These are phyloP conservation scores for Polypedilum pembai DNA, from an alignment of 1,140 invertebrate species.

Conservation along the genomic window DNA sequence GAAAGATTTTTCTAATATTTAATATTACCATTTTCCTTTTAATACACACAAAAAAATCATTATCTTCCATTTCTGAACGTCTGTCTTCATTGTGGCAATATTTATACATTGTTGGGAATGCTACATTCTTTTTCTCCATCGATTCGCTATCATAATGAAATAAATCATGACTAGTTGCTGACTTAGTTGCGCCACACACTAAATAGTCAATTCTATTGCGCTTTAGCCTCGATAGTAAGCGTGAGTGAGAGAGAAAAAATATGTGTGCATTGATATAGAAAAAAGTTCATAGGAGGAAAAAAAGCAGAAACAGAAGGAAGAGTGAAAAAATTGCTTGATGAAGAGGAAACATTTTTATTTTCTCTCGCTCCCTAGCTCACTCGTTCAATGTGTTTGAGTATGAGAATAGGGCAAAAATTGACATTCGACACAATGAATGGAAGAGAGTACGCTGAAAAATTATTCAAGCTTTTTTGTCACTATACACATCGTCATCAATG, in stretches of 20 bases:
- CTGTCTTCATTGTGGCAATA: too few relatives aligned
- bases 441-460: conserved; percentile 12
- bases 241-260: background rate
- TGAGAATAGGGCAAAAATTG: conserved; percentile 10
- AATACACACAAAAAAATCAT: background rate
- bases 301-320: background rate
- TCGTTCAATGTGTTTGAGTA: background rate
- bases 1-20: conserved; percentile 14
- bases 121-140: too few relatives aligned
- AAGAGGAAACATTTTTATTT: conserved; percentile 14
- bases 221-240: background rate
- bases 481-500: background rate
- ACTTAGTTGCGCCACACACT: background rate
- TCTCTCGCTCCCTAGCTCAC: background rate
- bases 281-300: conserved; percentile 4
- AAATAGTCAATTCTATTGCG: background rate
- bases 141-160: background rate
- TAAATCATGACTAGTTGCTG: conserved; percentile 17
- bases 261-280: background rate
- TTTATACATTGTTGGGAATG: too few relatives aligned
- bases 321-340: conserved; percentile 3
- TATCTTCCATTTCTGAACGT: too few relatives aligned
- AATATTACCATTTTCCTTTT: conserved; percentile 13
- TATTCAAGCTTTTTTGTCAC: conserved; percentile 28
- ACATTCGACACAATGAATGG: conserved; percentile 4